Percentiles rank a stretch among this genome's conserved stretches.
Conservation (phyloP, 1,140 invertebrate genomes). For the Ylistrum balloti region DNA sequence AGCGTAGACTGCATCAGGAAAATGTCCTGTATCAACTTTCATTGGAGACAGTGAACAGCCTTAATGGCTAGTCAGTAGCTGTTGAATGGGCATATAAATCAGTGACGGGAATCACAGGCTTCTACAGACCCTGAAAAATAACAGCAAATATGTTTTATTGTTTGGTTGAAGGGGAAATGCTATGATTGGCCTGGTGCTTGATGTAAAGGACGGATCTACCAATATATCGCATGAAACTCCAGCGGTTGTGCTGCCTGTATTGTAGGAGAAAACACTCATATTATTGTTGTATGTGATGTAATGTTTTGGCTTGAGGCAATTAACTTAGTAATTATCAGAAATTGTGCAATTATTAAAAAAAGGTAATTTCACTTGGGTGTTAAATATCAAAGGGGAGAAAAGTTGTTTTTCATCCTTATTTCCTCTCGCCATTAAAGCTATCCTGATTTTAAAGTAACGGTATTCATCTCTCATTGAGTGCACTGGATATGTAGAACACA, state of each 20-base stretch:
- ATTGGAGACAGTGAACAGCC: not conserved
- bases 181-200: not conserved
- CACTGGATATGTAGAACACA: not conserved
- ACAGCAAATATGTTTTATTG: constrained; percentile 6
- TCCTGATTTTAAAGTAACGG: constrained; percentile 14
- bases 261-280: not conserved
- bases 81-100: not conserved
- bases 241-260: not conserved
- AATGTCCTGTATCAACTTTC: constrained; percentile 19
- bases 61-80: not conserved
- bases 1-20: not conserved
- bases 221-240: not conserved
- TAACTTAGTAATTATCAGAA: constrained; percentile 27
- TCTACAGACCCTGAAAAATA: constrained; percentile 6
- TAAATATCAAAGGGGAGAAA: not conserved
- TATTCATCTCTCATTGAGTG: not conserved
- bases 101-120: not conserved
- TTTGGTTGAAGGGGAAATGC: constrained; percentile 26
- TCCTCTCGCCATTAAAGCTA: constrained; percentile 28
- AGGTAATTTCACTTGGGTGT: not conserved
- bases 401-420: not conserved
- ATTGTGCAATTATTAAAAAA: constrained; percentile 25
- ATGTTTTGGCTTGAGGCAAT: constrained; percentile 37
- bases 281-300: constrained; percentile 4
- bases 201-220: constrained; percentile 31